These are phyloP conservation scores for Neomonachus schauinslandi DNA, from an alignment of 2,113 vertebrate genomes.

Conservation along the genomic window DNA sequence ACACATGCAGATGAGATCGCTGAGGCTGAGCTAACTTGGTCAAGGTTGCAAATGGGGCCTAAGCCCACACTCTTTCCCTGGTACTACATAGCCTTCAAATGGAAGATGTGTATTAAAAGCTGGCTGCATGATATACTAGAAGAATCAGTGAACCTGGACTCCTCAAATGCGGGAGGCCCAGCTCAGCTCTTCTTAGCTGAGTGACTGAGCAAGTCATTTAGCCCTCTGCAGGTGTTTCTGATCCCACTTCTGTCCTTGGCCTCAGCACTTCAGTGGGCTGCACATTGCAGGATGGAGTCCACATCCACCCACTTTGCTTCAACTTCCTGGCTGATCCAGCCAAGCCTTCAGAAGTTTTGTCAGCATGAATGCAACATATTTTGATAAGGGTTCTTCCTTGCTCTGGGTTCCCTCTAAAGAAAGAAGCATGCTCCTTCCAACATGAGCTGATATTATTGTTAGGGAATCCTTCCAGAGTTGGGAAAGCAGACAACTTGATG, in stretches of 20 bases:
- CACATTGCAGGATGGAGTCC: background rate
- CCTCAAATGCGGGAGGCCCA: background rate
- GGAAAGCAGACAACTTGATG: background rate
- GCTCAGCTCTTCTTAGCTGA: background rate
- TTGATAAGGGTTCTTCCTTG: background rate
- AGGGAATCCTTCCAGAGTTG: background rate
- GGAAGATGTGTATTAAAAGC: background rate
- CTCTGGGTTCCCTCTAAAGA: background rate
- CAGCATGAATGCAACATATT: background rate
- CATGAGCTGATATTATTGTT: background rate
- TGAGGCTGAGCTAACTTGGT: background rate
- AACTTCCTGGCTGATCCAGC: background rate
- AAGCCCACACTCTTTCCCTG: background rate
- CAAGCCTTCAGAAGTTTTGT: background rate
- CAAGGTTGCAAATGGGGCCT: background rate
- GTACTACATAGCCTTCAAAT: background rate
- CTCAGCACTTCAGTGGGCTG: background rate
- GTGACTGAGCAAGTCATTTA: background rate
- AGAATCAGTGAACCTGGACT: background rate
- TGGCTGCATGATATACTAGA: background rate
- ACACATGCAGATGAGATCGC: background rate
- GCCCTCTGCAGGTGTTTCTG: background rate
- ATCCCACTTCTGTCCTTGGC: background rate
- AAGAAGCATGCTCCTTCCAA: background rate
- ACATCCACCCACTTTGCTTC: background rate